Conservation (phyloP, 2,113 vertebrate species). For the Cacatua alba region DNA sequence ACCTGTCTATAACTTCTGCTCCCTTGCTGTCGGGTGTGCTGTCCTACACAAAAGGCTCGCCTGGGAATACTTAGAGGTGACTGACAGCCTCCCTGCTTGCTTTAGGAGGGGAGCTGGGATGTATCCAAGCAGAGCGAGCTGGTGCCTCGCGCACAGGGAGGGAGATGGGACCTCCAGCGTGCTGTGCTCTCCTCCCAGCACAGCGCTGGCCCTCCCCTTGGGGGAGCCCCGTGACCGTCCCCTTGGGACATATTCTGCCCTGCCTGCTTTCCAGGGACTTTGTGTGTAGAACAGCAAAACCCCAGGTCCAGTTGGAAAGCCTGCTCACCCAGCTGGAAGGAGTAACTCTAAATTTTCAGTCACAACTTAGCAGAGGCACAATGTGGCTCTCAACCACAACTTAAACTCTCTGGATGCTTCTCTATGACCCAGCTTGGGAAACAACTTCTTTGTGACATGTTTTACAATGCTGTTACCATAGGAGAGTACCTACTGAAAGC, state of each 20-base stretch:
- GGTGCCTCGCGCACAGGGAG: background rate
- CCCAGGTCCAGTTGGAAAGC: background rate
- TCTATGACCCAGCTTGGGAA: background rate
- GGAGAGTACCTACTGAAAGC: background rate
- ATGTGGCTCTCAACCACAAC: background rate
- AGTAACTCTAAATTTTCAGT: background rate
- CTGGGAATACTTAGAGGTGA: background rate
- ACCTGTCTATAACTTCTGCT: background rate
- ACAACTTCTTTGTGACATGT: background rate
- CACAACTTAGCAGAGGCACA: background rate
- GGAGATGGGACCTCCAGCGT: rapidly evolving
- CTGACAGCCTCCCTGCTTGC: background rate
- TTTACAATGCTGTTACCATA: background rate
- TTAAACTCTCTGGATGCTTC: background rate
- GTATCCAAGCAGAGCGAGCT: background rate
- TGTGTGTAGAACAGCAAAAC: background rate
- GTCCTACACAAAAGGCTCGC: rapidly evolving
- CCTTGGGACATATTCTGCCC: background rate
- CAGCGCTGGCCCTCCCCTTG: background rate
- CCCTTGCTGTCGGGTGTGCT: background rate
- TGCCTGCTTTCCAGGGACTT: background rate
- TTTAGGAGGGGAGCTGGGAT: background rate
- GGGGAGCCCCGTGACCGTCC: background rate
- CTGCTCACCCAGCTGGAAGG: background rate
- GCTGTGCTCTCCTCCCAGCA: background rate